phyloP scores from a whole-genome alignment of 2,888 invertebrate genomes.

The Eupithecia dodoneata region DNA sequence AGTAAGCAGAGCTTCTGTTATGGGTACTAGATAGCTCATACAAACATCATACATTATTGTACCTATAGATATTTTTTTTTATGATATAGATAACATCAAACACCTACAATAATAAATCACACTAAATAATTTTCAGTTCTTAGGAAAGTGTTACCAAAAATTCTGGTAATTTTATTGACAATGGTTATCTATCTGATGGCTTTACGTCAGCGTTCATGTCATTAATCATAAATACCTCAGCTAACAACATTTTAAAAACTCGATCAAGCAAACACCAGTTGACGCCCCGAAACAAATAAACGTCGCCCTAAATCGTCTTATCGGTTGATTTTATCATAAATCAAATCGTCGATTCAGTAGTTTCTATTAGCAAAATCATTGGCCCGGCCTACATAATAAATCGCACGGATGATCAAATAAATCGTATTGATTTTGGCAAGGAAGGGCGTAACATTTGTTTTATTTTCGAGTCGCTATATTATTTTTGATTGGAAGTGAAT shows the following conservation, averaged over 20 bases:
- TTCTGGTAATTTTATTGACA: too few relatives aligned
- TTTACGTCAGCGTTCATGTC: not conserved
- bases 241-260: conserved; percentile 6
- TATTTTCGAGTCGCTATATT: not conserved
- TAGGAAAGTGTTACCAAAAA: too few relatives aligned
- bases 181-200: not conserved
- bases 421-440: conserved; percentile 31
- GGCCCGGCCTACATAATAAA: conserved; percentile 44
- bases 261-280: conserved; percentile 21
- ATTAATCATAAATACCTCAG: not conserved
- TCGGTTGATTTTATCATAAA: conserved; percentile 40
- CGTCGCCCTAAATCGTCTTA: conserved; percentile 36
- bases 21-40: too few relatives aligned
- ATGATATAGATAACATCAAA: too few relatives aligned
- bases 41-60: too few relatives aligned
- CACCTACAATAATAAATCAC: too few relatives aligned
- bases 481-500: too few relatives aligned
- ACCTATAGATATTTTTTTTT: too few relatives aligned
- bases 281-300: conserved; percentile 30
- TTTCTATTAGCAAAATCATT: conserved; percentile 44
- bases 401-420: conserved; percentile 41
- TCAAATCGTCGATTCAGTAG: conserved; percentile 38
- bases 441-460: not conserved
- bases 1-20: too few relatives aligned
- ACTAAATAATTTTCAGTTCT: too few relatives aligned